These are phyloP conservation scores for Dryobota labecula DNA, from an alignment of 2,888 invertebrate species.

Conservation along the genomic window DNA sequence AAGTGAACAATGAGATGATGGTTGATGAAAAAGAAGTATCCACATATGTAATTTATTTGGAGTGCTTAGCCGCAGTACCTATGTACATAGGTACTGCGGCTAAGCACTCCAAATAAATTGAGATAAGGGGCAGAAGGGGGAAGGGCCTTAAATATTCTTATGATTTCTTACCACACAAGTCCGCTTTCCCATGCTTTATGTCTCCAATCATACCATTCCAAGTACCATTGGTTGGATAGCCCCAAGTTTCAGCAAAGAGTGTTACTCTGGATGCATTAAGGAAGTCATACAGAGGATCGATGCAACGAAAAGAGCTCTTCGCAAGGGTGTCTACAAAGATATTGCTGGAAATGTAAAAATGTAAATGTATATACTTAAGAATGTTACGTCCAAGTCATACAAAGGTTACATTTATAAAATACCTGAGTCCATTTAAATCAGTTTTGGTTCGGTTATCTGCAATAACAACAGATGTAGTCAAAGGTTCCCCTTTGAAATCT, in stretches of 20 bases:
- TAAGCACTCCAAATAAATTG: neutral
- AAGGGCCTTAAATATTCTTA: neutral
- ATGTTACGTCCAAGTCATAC: too few species aligned
- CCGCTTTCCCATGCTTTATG: constrained; percentile 73
- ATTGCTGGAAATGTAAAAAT: constrained; percentile 68
- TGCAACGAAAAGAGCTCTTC: constrained; percentile 71
- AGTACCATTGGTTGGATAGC: constrained; percentile 77
- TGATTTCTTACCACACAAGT: constrained; percentile 72
- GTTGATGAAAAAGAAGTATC: neutral
- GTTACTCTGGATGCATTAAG: constrained; percentile 75
- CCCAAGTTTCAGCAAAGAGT: constrained; percentile 78
- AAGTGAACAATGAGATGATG: neutral
- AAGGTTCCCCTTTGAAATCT: constrained; percentile 69
- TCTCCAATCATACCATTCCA: constrained; percentile 81
- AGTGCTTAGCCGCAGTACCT: too few species aligned
- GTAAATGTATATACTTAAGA: neutral
- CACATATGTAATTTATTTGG: too few species aligned
- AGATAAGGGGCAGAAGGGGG: neutral
- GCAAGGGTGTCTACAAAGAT: constrained; percentile 68
- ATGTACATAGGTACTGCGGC: neutral
- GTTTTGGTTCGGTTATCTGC: constrained; percentile 72
- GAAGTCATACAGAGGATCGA: constrained; percentile 74
- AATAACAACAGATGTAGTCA: constrained; percentile 67
- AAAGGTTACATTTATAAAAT: constrained; percentile 29
- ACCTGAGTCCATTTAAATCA: constrained; percentile 72